These are phyloP conservation scores for Parotia lawesii DNA, from an alignment of 2,113 vertebrate genomes.

Conservation along the genomic window DNA sequence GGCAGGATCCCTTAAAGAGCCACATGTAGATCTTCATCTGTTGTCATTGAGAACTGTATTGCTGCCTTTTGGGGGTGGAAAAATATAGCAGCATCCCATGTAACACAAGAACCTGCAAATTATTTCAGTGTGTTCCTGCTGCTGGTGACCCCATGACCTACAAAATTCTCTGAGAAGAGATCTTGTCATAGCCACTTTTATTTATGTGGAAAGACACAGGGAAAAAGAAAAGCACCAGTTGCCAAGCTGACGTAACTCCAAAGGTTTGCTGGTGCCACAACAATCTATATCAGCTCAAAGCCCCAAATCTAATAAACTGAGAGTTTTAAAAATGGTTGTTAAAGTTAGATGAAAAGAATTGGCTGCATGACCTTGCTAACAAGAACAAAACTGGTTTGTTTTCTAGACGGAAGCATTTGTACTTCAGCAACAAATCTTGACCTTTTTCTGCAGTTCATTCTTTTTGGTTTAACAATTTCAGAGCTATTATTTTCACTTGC, in stretches of 20 bases:
- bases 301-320: not conserved
- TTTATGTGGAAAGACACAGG: not conserved
- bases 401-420: not conserved
- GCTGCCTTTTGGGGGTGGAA: not conserved
- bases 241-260: not conserved
- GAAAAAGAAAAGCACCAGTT: not conserved
- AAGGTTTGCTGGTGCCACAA: not conserved
- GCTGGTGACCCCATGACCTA: not conserved
- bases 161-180: not conserved
- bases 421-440: not conserved
- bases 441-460: not conserved
- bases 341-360: not conserved
- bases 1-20: not conserved
- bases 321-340: not conserved
- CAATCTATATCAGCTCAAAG: not conserved
- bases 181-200: not conserved
- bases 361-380: not conserved
- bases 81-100: not conserved
- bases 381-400: not conserved
- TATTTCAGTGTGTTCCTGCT: not conserved
- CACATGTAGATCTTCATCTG: fast-evolving
- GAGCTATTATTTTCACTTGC: not conserved
- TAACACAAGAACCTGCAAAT: not conserved
- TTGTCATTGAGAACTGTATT: not conserved
- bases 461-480: not conserved